Percentiles rank a stretch among this genome's conserved stretches.
phyloP scores from a whole-genome alignment of 1,140 invertebrate species.

The Dysdera silvatica region DNA sequence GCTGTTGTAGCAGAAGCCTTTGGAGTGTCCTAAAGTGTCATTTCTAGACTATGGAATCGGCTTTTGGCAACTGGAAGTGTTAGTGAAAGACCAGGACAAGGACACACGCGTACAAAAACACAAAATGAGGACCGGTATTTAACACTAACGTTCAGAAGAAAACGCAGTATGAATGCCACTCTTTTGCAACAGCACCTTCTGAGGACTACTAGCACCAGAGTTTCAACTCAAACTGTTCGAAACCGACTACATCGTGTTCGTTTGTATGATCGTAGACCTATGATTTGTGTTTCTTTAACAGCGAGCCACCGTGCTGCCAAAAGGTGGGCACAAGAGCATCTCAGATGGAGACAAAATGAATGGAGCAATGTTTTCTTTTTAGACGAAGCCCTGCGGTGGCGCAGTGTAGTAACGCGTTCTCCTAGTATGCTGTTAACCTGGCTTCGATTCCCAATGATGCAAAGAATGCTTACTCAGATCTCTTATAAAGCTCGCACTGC shows the following conservation, averaged over 20 bases:
- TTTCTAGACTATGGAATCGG: not conserved
- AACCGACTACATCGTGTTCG: not conserved
- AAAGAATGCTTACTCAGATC: no score
- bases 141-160: not conserved
- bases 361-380: not conserved
- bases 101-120: not conserved
- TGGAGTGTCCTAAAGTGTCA: not conserved
- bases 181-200: not conserved
- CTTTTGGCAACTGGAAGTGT: not conserved
- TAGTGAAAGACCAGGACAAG: not conserved
- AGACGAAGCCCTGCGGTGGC: not conserved
- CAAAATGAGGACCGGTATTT: not conserved
- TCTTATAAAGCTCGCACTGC: no score
- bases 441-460: no score
- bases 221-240: not conserved
- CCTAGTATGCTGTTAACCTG: no score
- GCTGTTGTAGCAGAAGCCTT: not conserved
- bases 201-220: not conserved
- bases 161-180: not conserved
- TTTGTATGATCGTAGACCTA: not conserved
- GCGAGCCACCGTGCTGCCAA: not conserved
- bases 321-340: not conserved
- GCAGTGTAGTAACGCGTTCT: no score
- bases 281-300: not conserved
- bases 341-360: not conserved